phyloP scores from a whole-genome alignment of 2,888 invertebrate genomes.

The Gymnosoma rotundatum region DNA sequence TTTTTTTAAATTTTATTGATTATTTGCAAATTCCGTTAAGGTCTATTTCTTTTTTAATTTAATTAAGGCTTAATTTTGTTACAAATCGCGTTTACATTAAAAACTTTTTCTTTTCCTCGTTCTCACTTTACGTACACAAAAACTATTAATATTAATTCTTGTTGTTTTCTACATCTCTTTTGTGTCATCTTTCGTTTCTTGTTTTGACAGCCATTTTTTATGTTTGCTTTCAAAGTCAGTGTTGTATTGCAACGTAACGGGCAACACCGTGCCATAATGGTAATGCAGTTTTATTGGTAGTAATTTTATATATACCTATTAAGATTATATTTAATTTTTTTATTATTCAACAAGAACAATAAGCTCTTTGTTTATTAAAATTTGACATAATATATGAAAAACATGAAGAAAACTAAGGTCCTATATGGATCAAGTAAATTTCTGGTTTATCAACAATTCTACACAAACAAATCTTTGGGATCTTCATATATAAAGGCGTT shows the following conservation, averaged over 20 bases:
- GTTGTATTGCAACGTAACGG: slow-evolving; percentile 4
- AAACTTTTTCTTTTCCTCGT: slow-evolving; percentile 28
- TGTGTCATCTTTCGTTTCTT: slow-evolving; percentile 37
- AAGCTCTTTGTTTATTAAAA: no score
- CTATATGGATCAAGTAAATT: no score
- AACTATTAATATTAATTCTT: slow-evolving; percentile 59
- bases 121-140: slow-evolving; percentile 66
- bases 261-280: background rate
- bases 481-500: no score
- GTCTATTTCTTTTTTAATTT: slow-evolving; percentile 49
- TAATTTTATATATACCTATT: no score
- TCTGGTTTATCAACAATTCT: no score
- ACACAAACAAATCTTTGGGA: no score
- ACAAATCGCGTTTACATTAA: slow-evolving; percentile 63
- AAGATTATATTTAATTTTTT: no score
- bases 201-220: slow-evolving; percentile 62
- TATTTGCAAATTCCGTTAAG: background rate
- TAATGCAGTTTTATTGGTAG: background rate
- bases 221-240: slow-evolving; percentile 1
- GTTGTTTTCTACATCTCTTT: slow-evolving; percentile 43
- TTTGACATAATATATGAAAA: no score
- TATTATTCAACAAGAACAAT: no score
- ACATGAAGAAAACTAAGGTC: no score
- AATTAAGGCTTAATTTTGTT: slow-evolving; percentile 63
- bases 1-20: slow-evolving; percentile 38